Evolutionary conservation across 2,113 vertebrate genomes (phyloP), one percentile per base, ranked within the genome.

Genomic region (Elgaria multicarinata): DNA sequence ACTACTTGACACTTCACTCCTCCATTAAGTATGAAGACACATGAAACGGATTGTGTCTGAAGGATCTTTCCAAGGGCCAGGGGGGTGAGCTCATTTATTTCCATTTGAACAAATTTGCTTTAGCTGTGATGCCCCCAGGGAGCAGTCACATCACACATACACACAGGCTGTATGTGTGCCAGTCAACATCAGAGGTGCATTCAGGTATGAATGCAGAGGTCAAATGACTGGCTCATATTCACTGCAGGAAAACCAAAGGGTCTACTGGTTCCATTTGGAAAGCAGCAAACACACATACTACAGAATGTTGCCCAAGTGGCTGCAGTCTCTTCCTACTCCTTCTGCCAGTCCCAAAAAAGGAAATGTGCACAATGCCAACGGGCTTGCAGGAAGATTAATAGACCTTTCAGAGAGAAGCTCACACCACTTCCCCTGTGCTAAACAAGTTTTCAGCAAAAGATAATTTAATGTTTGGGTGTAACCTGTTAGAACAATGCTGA

Each of bases 1-100:
- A 96, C 93, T 13, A 58, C 87, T 88, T 90, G 91, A 92, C 64
- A 83, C 58, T 77, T 89, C 90, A 87, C 92, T 92, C 76, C 97
- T 97, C 96, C 95, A 94, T 97, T 97, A 96, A 97, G 98, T 97
- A 97, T 94, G 95, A 96, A 92, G 92, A 94, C 95, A 96, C 89
- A 26, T 91, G 94, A 97, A 97, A 98, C 97, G 98, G 98, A 98
- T 97, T 96, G 97, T 93, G 96, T 97, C 94, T 96, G 97, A 97
- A 97, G 50, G 46, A 50, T 50, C 46, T 50, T 50, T 50, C 46
- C 46, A 5, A 50, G 46, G 46, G 46, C 8, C 46, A 5, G 46
- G 3, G 46, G 46, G 46, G 46, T n/a, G 46, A 8, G 46, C 46
- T 50, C 46, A 50, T 50, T 50, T 50, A 50, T 95, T 95, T 95